Evolutionary conservation across 2,888 invertebrate species (phyloP), one percentile per base, ranked within the genome.

Genomic region (Mechanitis mazaeus): DNA sequence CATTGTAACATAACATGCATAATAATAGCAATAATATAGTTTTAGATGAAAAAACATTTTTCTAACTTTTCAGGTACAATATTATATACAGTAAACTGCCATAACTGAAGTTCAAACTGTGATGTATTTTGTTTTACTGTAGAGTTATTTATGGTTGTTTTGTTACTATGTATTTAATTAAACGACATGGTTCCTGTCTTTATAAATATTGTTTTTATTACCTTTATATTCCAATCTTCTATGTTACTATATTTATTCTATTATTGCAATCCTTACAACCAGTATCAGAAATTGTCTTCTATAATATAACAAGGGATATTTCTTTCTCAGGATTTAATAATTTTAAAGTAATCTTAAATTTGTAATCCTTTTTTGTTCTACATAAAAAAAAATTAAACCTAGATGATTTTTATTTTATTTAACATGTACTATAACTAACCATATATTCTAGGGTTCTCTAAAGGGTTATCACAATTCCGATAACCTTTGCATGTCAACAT

Each of bases 401-500:
- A 50, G 5, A 28, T 31, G 31, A 7, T 50, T 50, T 31, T 50
- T 50, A 28, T 50, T 31, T 31, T 31, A 50, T 31, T 31, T 11
- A 31, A 50, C 50, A 47, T 47, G 80, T 55, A 58, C 45, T 54
- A 59, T 45, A 45, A 50, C 61, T 65, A 68, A 33, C 67, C 68
- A 46, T 65, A 68, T 53, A 68, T 38, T 68, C 64, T 69, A 5
- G 68, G 64, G 28, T 68, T 64, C 47, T 72, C 68, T 20, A 77
- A 66, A 0, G 78, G 80, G 12, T 78, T 61, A 59, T 81, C 77
- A 65, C 86, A 87, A 45, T 71, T 75, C 0, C 56, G 56, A 0
- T 73, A 72, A 2, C 89, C 82, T 63, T 91, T 47, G 85, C 91
- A 79, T 87, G 91, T n/a, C 69, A 87, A 46, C 87, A 91, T 72